Percentiles rank a stretch among this genome's conserved stretches.
These are phyloP conservation scores for Lagopus leucura DNA, from an alignment of 2,113 vertebrate species.

Conservation along the genomic window DNA sequence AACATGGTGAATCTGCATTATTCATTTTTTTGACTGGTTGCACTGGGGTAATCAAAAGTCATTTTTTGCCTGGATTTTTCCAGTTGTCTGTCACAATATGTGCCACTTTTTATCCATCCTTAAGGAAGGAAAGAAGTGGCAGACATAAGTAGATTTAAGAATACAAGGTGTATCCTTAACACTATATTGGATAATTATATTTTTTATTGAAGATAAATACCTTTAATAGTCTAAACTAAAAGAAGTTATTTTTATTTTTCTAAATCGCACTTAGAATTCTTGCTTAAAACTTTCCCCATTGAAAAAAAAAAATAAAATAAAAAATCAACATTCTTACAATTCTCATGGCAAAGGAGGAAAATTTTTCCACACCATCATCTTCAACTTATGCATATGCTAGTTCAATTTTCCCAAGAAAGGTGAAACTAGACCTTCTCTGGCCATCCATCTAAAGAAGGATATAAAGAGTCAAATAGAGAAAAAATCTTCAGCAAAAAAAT, in stretches of 20 bases:
- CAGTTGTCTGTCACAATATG: not conserved
- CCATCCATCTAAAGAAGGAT: not conserved
- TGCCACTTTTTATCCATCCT: not conserved
- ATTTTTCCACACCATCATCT: fast-evolving
- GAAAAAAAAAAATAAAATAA: not conserved
- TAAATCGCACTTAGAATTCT: not conserved
- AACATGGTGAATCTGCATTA: not conserved
- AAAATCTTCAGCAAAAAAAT: not conserved
- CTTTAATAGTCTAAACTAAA: not conserved
- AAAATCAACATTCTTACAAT: not conserved
- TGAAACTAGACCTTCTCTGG: not conserved
- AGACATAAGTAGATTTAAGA: not conserved
- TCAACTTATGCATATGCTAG: not conserved
- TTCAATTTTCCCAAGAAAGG: not conserved
- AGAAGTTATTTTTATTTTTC: not conserved
- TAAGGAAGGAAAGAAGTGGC: not conserved
- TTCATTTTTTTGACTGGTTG: not conserved
- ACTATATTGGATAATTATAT: not conserved
- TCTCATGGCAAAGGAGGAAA: not conserved
- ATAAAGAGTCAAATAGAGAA: not conserved
- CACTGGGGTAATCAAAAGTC: not conserved
- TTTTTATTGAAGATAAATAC: not conserved
- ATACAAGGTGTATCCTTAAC: not conserved
- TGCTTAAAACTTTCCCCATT: not conserved
- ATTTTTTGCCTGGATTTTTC: not conserved